Conservation (phyloP, 2,113 vertebrate genomes). For the Pedetes capensis region DNA sequence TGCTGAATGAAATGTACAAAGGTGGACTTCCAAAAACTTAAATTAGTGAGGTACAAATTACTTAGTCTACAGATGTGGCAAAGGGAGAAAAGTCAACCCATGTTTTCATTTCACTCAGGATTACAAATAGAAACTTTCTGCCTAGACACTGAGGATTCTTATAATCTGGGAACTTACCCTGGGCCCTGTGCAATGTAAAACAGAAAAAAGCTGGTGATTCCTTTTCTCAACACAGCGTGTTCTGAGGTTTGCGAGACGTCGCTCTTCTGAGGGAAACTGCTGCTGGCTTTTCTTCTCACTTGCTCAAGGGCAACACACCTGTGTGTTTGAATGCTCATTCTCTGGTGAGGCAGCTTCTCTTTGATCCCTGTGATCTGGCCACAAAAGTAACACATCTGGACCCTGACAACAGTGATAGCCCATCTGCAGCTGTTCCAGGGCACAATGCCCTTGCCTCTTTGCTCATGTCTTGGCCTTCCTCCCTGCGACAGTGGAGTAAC, state of each 20-base stretch:
- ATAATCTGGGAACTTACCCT: accelerated
- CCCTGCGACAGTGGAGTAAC: accelerated
- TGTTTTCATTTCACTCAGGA: neutral
- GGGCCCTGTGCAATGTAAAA: neutral
- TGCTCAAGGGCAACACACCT: neutral
- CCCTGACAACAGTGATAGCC: accelerated
- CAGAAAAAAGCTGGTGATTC: accelerated
- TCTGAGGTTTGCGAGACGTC: neutral
- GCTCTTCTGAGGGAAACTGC: neutral
- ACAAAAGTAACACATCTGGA: too few species aligned
- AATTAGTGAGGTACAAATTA: neutral
- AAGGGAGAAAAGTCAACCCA: neutral
- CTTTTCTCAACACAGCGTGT: neutral
- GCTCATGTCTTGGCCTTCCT: neutral
- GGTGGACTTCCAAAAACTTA: neutral
- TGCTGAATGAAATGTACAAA: neutral
- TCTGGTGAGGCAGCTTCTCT: neutral
- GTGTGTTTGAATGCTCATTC: too few species aligned
- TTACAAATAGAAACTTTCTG: neutral
- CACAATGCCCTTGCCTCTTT: accelerated
- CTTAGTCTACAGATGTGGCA: neutral
- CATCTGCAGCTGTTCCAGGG: neutral
- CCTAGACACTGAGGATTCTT: accelerated
- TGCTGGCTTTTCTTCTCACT: neutral
- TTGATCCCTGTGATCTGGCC: neutral